Percentiles rank a stretch among this genome's conserved stretches.
Conservation (phyloP, 2,797 vertebrate genomes). For the Fistularia tabacaria region DNA sequence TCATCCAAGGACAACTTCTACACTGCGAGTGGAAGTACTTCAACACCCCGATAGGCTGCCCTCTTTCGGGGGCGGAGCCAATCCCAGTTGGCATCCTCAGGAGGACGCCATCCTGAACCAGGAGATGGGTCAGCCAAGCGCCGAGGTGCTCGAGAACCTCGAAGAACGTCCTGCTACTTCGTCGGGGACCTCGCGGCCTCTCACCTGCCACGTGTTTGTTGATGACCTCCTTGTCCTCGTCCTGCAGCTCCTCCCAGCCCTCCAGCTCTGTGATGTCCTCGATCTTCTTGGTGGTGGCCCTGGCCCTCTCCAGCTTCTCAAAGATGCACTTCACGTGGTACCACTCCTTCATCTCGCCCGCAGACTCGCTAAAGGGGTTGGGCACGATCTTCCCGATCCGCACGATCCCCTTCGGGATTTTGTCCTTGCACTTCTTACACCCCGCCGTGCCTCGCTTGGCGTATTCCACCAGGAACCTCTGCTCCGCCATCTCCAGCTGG, state of each 20-base stretch:
- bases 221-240: slow-evolving; percentile 87
- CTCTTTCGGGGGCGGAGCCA: too few species aligned
- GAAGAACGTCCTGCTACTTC: too few species aligned
- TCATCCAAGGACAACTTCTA: too few species aligned
- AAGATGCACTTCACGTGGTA: slow-evolving; percentile 96
- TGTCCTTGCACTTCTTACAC: slow-evolving; percentile 98
- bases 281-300: slow-evolving; percentile 94
- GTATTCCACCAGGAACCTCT: slow-evolving; percentile 94
- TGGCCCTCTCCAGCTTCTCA: slow-evolving; percentile 90
- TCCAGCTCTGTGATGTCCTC: slow-evolving; percentile 95
- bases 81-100: too few species aligned
- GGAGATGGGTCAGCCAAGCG: too few species aligned
- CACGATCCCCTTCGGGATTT: slow-evolving; percentile 89
- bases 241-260: slow-evolving; percentile 93
- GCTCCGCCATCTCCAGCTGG: slow-evolving; percentile 83
- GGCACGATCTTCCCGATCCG: slow-evolving; percentile 95
- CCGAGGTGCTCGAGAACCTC: too few species aligned
- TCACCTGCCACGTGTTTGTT: slow-evolving; percentile 85
- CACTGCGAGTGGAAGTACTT: too few species aligned
- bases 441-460: slow-evolving; percentile 94
- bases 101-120: too few species aligned
- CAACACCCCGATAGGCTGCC: too few species aligned
- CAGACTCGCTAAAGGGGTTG: slow-evolving; percentile 95
- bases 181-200: neutral
- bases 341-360: slow-evolving; percentile 98